A percentile compares a stretch with the other conserved stretches of the same genome.
Evolutionary conservation across 1,140 invertebrate species (phyloP).

Genomic region (Druon quercuslanigerum): DNA sequence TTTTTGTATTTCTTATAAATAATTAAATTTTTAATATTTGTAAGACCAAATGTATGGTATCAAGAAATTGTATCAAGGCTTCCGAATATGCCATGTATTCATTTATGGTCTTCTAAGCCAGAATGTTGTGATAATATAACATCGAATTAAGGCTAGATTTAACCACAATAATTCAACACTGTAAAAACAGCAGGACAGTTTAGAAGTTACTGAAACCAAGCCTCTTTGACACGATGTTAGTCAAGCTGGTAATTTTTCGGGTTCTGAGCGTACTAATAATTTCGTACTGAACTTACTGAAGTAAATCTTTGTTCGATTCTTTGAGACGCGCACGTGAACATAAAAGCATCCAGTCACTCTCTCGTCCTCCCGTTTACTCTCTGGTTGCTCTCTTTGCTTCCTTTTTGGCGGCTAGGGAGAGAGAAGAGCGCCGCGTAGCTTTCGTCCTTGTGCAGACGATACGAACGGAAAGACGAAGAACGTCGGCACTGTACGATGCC

Average conservation of each 20-base stretch:
- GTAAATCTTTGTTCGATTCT: constrained; percentile 11
- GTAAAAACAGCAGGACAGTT: background rate
- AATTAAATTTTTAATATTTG: too few species aligned
- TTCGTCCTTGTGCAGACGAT: constrained; percentile 54
- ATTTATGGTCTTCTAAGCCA: too few species aligned
- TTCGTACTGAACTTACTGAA: background rate
- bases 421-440: background rate
- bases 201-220: background rate
- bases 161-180: too few species aligned
- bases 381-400: constrained; percentile 38
- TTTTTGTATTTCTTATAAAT: too few species aligned
- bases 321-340: background rate
- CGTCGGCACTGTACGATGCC: constrained; percentile 52
- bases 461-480: constrained; percentile 41
- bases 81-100: too few species aligned
- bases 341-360: constrained; percentile 26
- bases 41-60: too few species aligned
- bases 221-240: background rate
- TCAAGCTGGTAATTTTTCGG: background rate
- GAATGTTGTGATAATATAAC: too few species aligned
- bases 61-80: too few species aligned
- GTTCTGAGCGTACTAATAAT: background rate
- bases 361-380: constrained; percentile 6
- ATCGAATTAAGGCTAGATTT: too few species aligned
- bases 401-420: constrained; percentile 27